Percentiles rank a stretch among this genome's conserved stretches.
phyloP scores from a whole-genome alignment of 2,888 invertebrate species.

The Strigamia crassipes region DNA sequence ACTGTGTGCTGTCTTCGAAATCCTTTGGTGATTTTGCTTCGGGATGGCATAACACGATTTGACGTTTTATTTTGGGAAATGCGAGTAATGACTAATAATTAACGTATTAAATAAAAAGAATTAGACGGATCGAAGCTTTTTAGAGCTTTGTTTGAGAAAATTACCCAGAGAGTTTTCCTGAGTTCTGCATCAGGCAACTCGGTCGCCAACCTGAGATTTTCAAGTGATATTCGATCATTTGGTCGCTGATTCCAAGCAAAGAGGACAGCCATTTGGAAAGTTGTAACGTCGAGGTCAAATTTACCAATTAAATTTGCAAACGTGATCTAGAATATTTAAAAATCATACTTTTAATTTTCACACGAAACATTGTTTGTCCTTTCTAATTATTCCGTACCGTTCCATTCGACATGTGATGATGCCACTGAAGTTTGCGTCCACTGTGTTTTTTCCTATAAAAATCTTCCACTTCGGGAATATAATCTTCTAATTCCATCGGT shows the following conservation, averaged over 20 bases:
- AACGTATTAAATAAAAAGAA: no score
- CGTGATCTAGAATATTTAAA: conserved; percentile 85
- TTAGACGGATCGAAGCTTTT: no score
- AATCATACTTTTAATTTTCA: conserved; percentile 75
- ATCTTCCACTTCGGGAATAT: conserved; percentile 98
- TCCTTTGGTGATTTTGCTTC: conserved; percentile 87
- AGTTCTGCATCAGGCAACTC: conserved; percentile 96
- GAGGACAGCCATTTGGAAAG: conserved; percentile 99
- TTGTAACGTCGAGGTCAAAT: conserved; percentile 97
- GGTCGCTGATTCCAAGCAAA: conserved; percentile 99
- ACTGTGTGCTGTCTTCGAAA: conserved; percentile 87
- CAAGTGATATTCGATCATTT: conserved; percentile 89
- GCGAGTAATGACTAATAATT: conserved; percentile 75
- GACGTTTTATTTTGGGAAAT: conserved; percentile 93
- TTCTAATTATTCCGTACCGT: conserved; percentile 91
- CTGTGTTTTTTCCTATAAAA: conserved; percentile 98
- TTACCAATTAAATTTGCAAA: conserved; percentile 90
- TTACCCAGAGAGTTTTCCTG: conserved; percentile 79
- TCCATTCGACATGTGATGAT: conserved; percentile 99
- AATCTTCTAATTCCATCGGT: conserved; percentile 96
- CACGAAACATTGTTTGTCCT: conserved; percentile 71
- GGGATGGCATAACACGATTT: conserved; percentile 83
- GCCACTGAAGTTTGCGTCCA: conserved; percentile 96
- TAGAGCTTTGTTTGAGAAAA: no score
- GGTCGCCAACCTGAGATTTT: conserved; percentile 93